A percentile compares a stretch with the other conserved stretches of the same genome.
These are phyloP conservation scores for Cephalopholis sonnerati DNA, from an alignment of 2,113 vertebrate genomes.

Conservation along the genomic window DNA sequence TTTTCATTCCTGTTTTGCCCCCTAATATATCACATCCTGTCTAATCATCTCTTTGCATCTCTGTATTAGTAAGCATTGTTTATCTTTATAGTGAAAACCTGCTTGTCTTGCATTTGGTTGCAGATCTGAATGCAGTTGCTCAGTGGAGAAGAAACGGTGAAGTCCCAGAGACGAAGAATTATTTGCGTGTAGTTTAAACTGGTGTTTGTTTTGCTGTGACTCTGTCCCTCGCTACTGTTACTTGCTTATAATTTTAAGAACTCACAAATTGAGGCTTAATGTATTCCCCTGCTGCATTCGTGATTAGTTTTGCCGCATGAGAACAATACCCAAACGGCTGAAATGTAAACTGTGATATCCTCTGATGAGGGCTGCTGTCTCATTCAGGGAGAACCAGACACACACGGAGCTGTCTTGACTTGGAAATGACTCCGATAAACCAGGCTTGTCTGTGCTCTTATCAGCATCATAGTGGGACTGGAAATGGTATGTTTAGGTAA, in stretches of 20 bases:
- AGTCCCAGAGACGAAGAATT: too few species aligned
- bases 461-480: conserved; percentile 28
- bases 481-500: conserved; percentile 48
- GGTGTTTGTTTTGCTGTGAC: neutral
- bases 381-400: neutral
- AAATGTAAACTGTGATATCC: neutral
- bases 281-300: neutral
- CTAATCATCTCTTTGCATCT: neutral
- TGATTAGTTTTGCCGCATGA: neutral
- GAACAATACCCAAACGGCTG: conserved; percentile 3
- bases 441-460: conserved; percentile 14
- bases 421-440: conserved; percentile 42
- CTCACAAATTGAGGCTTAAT: neutral
- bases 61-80: neutral
- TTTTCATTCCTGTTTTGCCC: neutral
- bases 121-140: too few species aligned
- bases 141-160: neutral
- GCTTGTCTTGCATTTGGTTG: too few species aligned
- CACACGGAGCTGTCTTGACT: conserved; percentile 24
- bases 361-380: neutral
- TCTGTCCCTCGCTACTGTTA: too few species aligned
- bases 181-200: too few species aligned
- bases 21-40: neutral
- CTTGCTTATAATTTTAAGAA: neutral
- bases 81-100: too few species aligned